Conservation (phyloP, 2,888 invertebrate genomes). For the Ischnura elegans region DNA sequence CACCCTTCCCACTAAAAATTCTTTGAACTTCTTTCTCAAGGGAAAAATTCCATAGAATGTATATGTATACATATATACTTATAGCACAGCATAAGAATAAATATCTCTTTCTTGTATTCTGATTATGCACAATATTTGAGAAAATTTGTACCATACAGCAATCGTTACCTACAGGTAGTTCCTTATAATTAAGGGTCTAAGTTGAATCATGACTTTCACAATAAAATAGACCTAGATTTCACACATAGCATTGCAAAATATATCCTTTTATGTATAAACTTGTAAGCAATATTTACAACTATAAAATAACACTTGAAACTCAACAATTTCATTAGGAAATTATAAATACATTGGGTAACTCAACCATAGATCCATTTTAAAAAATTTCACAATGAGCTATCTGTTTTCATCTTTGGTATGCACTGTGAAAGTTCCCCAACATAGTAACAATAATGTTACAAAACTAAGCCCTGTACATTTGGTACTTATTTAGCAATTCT, state of each 20-base stretch:
- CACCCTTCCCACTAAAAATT: neutral
- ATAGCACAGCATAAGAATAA: no score
- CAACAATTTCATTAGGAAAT: neutral
- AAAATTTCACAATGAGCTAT: neutral
- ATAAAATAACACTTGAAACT: neutral
- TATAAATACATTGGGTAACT: neutral
- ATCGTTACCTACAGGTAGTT: no score
- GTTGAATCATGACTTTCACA: no score
- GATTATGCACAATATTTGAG: no score
- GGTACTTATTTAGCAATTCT: conserved; percentile 72
- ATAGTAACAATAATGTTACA: neutral
- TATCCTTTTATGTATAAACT: conserved; percentile 48
- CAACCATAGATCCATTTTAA: neutral
- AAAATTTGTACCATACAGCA: no score
- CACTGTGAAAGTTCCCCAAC: conserved; percentile 6
- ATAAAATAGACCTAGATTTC: neutral
- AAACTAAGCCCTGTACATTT: conserved; percentile 26
- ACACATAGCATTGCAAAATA: neutral
- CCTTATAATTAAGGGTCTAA: no score
- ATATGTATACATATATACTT: no score
- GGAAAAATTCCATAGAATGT: neutral
- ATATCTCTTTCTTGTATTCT: no score
- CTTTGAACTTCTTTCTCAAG: neutral
- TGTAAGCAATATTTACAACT: neutral
- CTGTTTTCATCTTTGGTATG: neutral